phyloP scores from a whole-genome alignment of 2,797 vertebrate species.

The Tenualosa thibaudeaui region DNA sequence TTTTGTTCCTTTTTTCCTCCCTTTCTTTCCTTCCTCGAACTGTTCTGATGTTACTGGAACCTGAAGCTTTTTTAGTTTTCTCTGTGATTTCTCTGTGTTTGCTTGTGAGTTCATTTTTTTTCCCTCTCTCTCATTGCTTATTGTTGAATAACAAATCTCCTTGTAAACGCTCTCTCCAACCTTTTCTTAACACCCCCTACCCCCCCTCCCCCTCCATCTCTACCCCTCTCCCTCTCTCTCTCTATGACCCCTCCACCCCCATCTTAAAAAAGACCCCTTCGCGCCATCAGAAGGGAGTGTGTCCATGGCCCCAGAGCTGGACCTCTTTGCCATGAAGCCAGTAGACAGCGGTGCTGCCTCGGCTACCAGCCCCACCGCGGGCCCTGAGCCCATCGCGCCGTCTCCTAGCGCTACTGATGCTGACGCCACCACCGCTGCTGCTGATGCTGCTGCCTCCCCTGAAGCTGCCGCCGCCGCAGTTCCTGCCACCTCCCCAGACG shows the following conservation, averaged over 20 bases:
- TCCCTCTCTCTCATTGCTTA: background rate
- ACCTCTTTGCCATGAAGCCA: conserved; percentile 85
- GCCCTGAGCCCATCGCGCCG: conserved; percentile 68
- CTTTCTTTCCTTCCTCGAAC: conserved; percentile 27
- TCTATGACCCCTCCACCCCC: conserved; percentile 34
- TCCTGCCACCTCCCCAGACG: conserved; percentile 74
- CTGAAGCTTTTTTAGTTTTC: background rate
- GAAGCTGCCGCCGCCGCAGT: conserved; percentile 26
- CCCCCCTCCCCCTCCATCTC: conserved; percentile 29
- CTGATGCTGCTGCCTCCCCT: conserved; percentile 53
- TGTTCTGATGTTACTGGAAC: conserved; percentile 28
- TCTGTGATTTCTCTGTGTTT: background rate
- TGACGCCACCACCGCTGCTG: conserved; percentile 71
- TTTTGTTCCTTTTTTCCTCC: conserved; percentile 32
- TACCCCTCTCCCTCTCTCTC: conserved; percentile 47
- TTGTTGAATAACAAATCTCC: background rate
- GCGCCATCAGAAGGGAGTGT: conserved; percentile 94
- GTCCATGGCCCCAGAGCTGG: conserved; percentile 91
- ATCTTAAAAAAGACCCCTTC: conserved; percentile 87
- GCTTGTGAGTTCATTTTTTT: background rate
- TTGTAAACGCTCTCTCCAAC: background rate
- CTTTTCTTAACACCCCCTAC: background rate
- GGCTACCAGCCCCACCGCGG: conserved; percentile 60
- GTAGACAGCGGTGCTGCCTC: conserved; percentile 80
- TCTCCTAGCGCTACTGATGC: conserved; percentile 58